phyloP scores from a whole-genome alignment of 1,140 invertebrate genomes.

The Ruditapes philippinarum region DNA sequence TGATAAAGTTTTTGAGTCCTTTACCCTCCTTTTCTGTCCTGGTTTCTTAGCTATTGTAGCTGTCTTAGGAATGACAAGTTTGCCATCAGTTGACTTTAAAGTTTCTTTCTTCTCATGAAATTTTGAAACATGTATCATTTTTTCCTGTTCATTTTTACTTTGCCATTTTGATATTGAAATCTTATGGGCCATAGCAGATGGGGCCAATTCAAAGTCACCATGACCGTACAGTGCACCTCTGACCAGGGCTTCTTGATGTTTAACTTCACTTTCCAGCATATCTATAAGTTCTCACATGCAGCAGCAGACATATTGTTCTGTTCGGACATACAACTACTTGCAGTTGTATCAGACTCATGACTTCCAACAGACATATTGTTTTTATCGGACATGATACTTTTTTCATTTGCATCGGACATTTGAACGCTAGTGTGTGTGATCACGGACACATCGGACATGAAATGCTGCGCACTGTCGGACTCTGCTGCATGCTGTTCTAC shows the following conservation, averaged over 20 bases:
- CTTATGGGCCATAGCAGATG: neutral
- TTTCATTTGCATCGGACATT: too few relatives aligned
- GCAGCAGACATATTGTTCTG: too few relatives aligned
- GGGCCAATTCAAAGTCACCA: constrained; percentile 2
- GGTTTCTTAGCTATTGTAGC: constrained; percentile 47
- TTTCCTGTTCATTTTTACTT: constrained; percentile 35
- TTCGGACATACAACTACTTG: too few relatives aligned
- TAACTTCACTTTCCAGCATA: constrained; percentile 9
- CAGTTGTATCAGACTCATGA: too few relatives aligned
- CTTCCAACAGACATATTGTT: too few relatives aligned
- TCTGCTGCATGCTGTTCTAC: too few relatives aligned
- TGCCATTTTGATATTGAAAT: constrained; percentile 2
- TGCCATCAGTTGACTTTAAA: constrained; percentile 21
- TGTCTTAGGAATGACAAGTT: constrained; percentile 27
- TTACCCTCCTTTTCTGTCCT: constrained; percentile 19
- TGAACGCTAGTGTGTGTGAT: too few relatives aligned
- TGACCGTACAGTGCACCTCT: constrained; percentile 19
- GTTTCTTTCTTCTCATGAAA: neutral
- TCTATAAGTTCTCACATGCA: constrained; percentile 52
- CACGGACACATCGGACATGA: too few relatives aligned
- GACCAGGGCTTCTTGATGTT: constrained; percentile 24
- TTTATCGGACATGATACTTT: too few relatives aligned
- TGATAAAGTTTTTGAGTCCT: neutral
- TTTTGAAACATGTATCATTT: neutral
- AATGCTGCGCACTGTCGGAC: too few relatives aligned